These are phyloP conservation scores for Campoletis sonorensis DNA, from an alignment of 1,140 invertebrate species.

Conservation along the genomic window DNA sequence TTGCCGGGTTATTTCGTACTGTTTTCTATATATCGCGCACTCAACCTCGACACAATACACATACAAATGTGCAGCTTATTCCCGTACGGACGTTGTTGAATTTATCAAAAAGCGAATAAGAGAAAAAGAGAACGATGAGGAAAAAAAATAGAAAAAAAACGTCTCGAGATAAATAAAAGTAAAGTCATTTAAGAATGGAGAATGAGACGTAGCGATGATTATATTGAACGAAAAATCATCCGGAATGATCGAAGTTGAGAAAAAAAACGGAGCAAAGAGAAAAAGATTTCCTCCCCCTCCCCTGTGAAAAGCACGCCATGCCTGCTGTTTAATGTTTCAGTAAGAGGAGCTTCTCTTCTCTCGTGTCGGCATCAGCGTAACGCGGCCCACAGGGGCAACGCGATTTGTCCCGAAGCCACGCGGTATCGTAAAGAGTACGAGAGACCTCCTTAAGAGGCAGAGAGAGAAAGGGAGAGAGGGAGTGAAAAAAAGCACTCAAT, in stretches of 20 bases:
- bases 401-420: constrained; percentile 47
- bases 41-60: neutral
- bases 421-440: constrained; percentile 42
- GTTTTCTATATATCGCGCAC: constrained; percentile 12
- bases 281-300: neutral
- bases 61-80: neutral
- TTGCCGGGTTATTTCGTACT: constrained; percentile 1
- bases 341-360: constrained; percentile 30
- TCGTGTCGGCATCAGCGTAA: constrained; percentile 48
- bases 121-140: neutral
- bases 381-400: constrained; percentile 25
- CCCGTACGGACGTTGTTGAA: neutral
- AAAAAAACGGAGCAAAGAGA: neutral
- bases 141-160: too few species aligned
- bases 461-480: constrained; percentile 35
- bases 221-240: neutral
- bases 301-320: constrained; percentile 17
- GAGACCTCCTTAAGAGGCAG: neutral
- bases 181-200: neutral
- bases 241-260: neutral
- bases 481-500: neutral
- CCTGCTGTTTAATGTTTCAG: constrained; percentile 5
- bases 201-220: neutral
- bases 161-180: too few species aligned
- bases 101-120: neutral